Conservation (phyloP, 2,113 vertebrate species). For the Hippopotamus amphibius region DNA sequence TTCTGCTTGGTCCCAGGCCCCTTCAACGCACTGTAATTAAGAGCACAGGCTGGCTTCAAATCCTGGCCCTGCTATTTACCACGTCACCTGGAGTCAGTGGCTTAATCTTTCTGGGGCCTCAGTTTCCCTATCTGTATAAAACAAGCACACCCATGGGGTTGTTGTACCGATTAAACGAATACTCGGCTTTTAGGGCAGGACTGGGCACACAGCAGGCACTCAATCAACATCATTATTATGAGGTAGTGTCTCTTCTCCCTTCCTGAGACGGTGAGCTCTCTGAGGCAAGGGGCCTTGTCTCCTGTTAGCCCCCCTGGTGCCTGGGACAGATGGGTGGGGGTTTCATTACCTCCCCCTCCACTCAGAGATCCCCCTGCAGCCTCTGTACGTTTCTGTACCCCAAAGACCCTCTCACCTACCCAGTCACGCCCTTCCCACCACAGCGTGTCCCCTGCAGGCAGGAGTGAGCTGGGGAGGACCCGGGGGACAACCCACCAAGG, state of each 20-base stretch:
- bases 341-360: neutral
- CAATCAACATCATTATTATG: neutral
- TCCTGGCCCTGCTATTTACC: neutral
- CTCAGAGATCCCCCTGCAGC: neutral
- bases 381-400: neutral
- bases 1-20: neutral
- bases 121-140: neutral
- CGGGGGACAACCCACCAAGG: neutral
- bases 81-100: neutral
- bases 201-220: neutral
- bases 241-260: neutral
- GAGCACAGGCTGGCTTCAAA: neutral
- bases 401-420: neutral
- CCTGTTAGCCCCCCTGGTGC: too few species aligned
- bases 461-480: neutral
- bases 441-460: neutral
- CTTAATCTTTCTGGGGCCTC: neutral
- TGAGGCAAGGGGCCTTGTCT: neutral
- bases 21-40: neutral
- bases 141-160: accelerated
- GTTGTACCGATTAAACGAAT: neutral
- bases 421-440: neutral
- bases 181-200: neutral
- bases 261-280: neutral
- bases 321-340: neutral